Evolutionary conservation across 2,888 invertebrate species (phyloP).

Genomic region (Metalampra italica): DNA sequence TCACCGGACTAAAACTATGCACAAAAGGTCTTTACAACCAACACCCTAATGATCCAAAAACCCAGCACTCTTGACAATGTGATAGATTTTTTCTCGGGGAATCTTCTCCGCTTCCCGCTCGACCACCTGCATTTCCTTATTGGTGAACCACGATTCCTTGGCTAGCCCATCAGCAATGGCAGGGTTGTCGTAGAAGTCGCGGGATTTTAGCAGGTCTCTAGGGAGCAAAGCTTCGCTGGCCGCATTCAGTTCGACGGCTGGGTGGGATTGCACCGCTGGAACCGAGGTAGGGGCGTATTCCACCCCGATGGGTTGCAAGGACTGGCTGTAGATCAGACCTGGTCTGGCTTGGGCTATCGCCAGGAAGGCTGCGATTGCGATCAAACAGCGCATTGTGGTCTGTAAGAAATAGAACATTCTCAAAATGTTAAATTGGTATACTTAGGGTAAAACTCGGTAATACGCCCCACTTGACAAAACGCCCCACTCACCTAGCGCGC

Average conservation of each 20-base stretch:
- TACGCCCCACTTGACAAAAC: too few relatives aligned
- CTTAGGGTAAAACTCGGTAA: too few relatives aligned
- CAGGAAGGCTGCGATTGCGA: conserved; percentile 50
- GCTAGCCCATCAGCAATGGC: conserved; percentile 85
- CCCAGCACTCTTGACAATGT: conserved; percentile 86
- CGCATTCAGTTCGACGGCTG: conserved; percentile 84
- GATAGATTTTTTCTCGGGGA: conserved; percentile 85
- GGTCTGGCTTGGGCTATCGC: conserved; percentile 67
- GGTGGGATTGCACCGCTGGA: conserved; percentile 77
- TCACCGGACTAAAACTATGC: too few relatives aligned
- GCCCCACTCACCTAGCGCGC: too few relatives aligned
- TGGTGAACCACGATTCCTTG: conserved; percentile 87
- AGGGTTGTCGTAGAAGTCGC: conserved; percentile 87
- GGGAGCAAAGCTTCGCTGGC: conserved; percentile 86
- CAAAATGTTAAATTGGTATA: neutral
- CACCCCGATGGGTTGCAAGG: conserved; percentile 64
- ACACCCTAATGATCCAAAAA: conserved; percentile 66
- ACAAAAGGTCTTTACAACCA: too few relatives aligned
- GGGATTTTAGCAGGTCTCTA: conserved; percentile 80
- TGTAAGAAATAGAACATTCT: conserved; percentile 17
- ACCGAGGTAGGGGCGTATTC: conserved; percentile 62
- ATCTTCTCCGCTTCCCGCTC: conserved; percentile 90
- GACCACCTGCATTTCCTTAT: conserved; percentile 87
- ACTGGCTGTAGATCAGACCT: conserved; percentile 63
- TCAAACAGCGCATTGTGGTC: conserved; percentile 49